phyloP scores from a whole-genome alignment of 2,888 invertebrate species.

The Ctena decussata region DNA sequence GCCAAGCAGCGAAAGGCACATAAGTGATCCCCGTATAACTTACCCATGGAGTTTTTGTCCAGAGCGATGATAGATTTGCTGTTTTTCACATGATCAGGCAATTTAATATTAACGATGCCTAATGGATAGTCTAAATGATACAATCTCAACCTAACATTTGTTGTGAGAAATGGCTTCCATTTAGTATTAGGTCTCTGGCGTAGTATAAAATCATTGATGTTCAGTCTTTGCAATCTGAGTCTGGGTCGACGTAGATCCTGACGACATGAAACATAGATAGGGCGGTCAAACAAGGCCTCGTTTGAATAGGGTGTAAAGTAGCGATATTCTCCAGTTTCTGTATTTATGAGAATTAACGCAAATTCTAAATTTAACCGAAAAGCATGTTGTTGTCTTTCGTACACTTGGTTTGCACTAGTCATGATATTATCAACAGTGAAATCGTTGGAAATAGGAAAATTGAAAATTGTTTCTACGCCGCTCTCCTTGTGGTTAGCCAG shows the following conservation, averaged over 20 bases:
- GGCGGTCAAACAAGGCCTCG: not conserved
- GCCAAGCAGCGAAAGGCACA: not conserved
- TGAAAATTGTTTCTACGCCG: not conserved
- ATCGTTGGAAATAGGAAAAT: not conserved
- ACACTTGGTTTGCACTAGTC: not conserved
- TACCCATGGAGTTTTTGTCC: not conserved
- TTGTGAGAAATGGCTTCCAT: constrained; percentile 28
- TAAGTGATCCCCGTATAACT: not conserved
- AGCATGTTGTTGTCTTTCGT: constrained; percentile 14
- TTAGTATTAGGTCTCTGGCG: constrained; percentile 37
- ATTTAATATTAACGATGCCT: not conserved
- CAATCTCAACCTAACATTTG: not conserved
- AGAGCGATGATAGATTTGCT: not conserved
- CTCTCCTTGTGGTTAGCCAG: not conserved
- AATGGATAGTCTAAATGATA: not conserved
- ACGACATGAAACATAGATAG: not conserved
- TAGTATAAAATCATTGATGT: not conserved
- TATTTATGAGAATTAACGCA: constrained; percentile 32
- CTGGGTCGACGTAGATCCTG: not conserved
- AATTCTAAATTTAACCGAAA: constrained; percentile 36
- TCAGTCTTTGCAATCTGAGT: not conserved
- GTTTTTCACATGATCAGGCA: not conserved
- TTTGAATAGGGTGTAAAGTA: not conserved
- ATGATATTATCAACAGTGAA: not conserved
- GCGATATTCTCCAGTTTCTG: constrained; percentile 17